phyloP scores from a whole-genome alignment of 2,113 vertebrate genomes.

The Syngnathoides biaculeatus region DNA sequence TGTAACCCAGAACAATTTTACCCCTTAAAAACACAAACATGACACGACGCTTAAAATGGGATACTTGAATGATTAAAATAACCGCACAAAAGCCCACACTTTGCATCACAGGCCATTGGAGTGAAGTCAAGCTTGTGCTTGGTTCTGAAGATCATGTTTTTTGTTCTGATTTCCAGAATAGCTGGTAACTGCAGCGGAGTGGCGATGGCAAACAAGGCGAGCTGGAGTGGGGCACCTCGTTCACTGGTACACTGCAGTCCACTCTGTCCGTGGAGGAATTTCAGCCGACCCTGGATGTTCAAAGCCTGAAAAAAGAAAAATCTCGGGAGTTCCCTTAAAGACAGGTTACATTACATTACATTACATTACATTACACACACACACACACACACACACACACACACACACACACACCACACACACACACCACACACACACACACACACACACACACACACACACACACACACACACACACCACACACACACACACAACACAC shows the following conservation, averaged over 20 bases:
- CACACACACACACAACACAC: background rate
- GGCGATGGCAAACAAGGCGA: constrained; percentile 76
- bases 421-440: no score
- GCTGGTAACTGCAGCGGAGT: constrained; percentile 71
- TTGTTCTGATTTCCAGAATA: constrained; percentile 74
- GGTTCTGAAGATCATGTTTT: constrained; percentile 77
- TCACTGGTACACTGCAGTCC: constrained; percentile 41
- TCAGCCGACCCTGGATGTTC: constrained; percentile 76
- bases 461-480: no score
- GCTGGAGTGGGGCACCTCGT: constrained; percentile 53
- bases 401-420: no score
- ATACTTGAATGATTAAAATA: background rate
- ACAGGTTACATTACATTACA: background rate
- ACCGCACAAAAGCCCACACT: constrained; percentile 48
- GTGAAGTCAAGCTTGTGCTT: constrained; percentile 83
- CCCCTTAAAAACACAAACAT: constrained; percentile 42
- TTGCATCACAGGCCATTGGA: constrained; percentile 74
- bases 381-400: no score
- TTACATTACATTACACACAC: no score
- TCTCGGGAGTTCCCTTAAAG: background rate
- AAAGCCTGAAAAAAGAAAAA: constrained; percentile 58
- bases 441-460: no score
- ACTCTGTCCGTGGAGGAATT: constrained; percentile 75
- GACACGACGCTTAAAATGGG: background rate
- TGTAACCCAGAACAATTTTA: constrained; percentile 74